A percentile compares a stretch with the other conserved stretches of the same genome.
Evolutionary conservation across 1,140 invertebrate species (phyloP).

Genomic region (Drosophila lini): DNA sequence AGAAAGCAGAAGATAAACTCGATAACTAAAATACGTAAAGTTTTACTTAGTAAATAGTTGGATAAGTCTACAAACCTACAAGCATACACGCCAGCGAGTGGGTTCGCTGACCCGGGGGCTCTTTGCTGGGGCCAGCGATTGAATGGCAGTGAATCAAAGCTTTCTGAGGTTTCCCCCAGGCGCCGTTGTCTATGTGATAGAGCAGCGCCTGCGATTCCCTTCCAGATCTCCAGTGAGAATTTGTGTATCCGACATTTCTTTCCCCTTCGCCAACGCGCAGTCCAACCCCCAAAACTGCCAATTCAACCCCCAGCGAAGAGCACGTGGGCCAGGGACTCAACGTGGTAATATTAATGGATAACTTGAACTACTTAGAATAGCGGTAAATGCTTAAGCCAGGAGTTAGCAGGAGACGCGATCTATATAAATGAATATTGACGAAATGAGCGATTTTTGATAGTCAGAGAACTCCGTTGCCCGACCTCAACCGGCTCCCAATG

Average conservation of each 20-base stretch:
- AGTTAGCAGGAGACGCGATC: slow-evolving; percentile 50
- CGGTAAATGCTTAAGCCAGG: slow-evolving; percentile 61
- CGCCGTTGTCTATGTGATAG: slow-evolving; percentile 56
- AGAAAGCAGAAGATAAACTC: slow-evolving; percentile 69
- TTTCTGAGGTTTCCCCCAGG: slow-evolving; percentile 23
- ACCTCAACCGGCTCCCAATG: slow-evolving; percentile 9
- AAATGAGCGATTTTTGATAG: slow-evolving; percentile 78
- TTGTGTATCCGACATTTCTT: slow-evolving; percentile 32
- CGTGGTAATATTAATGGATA: slow-evolving; percentile 44
- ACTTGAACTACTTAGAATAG: slow-evolving; percentile 70
- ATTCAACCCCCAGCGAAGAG: slow-evolving; percentile 29
- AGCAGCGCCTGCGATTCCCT: slow-evolving; percentile 12
- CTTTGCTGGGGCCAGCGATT: slow-evolving; percentile 10
- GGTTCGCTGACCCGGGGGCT: slow-evolving; percentile 21
- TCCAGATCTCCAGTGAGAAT: slow-evolving; percentile 20
- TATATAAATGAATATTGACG: slow-evolving; percentile 45
- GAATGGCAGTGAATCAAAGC: slow-evolving; percentile 12
- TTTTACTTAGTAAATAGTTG: slow-evolving; percentile 83
- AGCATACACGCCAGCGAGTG: slow-evolving; percentile 37
- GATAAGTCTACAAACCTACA: slow-evolving; percentile 68
- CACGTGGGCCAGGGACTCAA: slow-evolving; percentile 35
- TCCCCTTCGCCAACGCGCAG: background rate
- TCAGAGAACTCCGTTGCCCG: slow-evolving; percentile 60
- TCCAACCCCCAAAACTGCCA: slow-evolving; percentile 27
- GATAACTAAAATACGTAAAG: slow-evolving; percentile 83